phyloP scores from a whole-genome alignment of 2,797 vertebrate species.

The Orestias chungarensis region DNA sequence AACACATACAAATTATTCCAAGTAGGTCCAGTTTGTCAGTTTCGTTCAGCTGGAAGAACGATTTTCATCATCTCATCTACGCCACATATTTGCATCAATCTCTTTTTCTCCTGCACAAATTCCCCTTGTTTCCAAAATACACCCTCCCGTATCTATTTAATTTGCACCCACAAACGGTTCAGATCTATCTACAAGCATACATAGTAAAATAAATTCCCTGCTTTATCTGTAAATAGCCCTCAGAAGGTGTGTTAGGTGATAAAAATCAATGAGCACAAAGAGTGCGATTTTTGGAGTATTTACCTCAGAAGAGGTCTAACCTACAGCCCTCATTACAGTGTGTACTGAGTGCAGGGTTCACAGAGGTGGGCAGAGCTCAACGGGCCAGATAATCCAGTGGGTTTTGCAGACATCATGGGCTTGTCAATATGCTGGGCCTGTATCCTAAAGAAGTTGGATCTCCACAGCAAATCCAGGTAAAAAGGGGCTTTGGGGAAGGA shows the following conservation, averaged over 20 bases:
- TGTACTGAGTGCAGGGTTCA: slow-evolving; percentile 67
- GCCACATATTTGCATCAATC: slow-evolving; percentile 43
- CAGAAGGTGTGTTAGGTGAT: slow-evolving; percentile 43
- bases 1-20: slow-evolving; percentile 77
- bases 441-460: slow-evolving; percentile 65
- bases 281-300: slow-evolving; percentile 64
- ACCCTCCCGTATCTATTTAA: neutral
- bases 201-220: slow-evolving; percentile 12
- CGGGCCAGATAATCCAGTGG: slow-evolving; percentile 73
- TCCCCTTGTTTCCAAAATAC: slow-evolving; percentile 7
- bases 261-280: slow-evolving; percentile 64
- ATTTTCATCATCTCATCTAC: slow-evolving; percentile 65
- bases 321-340: slow-evolving; percentile 73
- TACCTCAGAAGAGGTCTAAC: slow-evolving; percentile 66
- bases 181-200: slow-evolving; percentile 45
- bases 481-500: slow-evolving; percentile 69
- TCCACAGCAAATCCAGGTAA: slow-evolving; percentile 54
- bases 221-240: slow-evolving; percentile 46
- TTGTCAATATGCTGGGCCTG: slow-evolving; percentile 71
- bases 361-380: slow-evolving; percentile 61
- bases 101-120: neutral
- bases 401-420: slow-evolving; percentile 74
- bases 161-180: slow-evolving; percentile 6
- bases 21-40: slow-evolving; percentile 70
- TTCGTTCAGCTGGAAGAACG: slow-evolving; percentile 60